phyloP scores from a whole-genome alignment of 1,140 invertebrate species.

The Tetramorium parvispinum region DNA sequence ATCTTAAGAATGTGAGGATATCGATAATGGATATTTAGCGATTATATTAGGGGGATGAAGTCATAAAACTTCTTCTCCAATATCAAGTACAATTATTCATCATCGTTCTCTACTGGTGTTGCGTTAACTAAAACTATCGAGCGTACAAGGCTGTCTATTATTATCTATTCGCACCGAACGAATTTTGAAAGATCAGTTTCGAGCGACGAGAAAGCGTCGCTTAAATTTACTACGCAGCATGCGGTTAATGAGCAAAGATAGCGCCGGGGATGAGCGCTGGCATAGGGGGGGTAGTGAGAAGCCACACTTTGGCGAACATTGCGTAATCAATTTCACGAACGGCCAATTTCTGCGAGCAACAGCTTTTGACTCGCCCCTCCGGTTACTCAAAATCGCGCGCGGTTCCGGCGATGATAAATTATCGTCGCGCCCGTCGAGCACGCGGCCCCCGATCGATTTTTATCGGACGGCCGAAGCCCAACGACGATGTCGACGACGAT shows the following conservation, averaged over 20 bases:
- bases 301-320: slow-evolving; percentile 66
- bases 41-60: background rate
- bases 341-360: slow-evolving; percentile 70
- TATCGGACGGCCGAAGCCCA: slow-evolving; percentile 33
- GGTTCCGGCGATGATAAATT: slow-evolving; percentile 72
- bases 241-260: slow-evolving; percentile 61
- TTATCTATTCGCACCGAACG: slow-evolving; percentile 12
- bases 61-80: background rate
- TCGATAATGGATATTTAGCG: background rate
- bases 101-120: background rate
- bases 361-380: slow-evolving; percentile 65
- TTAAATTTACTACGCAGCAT: slow-evolving; percentile 54
- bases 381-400: slow-evolving; percentile 73
- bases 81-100: background rate
- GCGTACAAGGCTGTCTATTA: slow-evolving; percentile 41
- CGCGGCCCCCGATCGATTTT: slow-evolving; percentile 70
- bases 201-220: slow-evolving; percentile 12
- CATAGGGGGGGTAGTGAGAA: slow-evolving; percentile 17
- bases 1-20: background rate
- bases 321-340: slow-evolving; percentile 74
- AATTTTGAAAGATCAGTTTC: slow-evolving; percentile 44
- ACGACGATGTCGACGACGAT: slow-evolving; percentile 12
- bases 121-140: slow-evolving; percentile 9
- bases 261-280: slow-evolving; percentile 12
- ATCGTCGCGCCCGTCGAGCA: slow-evolving; percentile 61